Evolutionary conservation across 2,888 invertebrate species (phyloP).

Genomic region (Oasisia sp.): DNA sequence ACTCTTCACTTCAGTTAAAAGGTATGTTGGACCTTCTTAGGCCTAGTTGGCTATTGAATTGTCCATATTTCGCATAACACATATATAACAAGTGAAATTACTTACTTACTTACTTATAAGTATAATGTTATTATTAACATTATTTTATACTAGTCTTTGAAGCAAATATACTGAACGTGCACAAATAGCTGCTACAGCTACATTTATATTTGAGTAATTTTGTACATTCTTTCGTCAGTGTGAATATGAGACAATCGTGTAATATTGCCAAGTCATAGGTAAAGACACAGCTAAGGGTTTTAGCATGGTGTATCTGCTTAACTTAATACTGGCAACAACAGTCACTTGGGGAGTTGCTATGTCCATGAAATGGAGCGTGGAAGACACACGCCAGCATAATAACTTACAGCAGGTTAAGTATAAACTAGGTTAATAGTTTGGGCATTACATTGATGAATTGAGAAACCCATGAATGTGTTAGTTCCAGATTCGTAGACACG

Average conservation of each 20-base stretch:
- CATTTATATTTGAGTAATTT: too few relatives aligned
- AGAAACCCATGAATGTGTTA: background rate
- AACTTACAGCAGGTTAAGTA: background rate
- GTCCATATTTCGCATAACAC: background rate
- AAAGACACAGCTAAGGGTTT: background rate
- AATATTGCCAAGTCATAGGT: background rate
- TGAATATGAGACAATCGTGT: background rate
- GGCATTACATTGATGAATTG: background rate
- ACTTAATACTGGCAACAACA: background rate
- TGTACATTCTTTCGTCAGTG: too few relatives aligned
- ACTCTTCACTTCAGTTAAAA: too few relatives aligned
- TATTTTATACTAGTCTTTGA: background rate
- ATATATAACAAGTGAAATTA: background rate
- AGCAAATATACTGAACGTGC: too few relatives aligned
- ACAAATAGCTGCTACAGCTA: too few relatives aligned
- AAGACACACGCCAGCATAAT: background rate
- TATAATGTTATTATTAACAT: background rate
- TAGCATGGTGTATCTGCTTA: background rate
- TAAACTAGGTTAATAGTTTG: background rate
- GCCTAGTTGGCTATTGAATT: background rate
- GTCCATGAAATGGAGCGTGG: background rate
- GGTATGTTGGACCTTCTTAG: too few relatives aligned
- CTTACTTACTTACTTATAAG: background rate
- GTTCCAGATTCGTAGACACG: background rate
- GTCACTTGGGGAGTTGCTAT: background rate